These are phyloP conservation scores for Centroberyx gerrardi DNA, from an alignment of 2,797 vertebrate genomes.

Conservation along the genomic window DNA sequence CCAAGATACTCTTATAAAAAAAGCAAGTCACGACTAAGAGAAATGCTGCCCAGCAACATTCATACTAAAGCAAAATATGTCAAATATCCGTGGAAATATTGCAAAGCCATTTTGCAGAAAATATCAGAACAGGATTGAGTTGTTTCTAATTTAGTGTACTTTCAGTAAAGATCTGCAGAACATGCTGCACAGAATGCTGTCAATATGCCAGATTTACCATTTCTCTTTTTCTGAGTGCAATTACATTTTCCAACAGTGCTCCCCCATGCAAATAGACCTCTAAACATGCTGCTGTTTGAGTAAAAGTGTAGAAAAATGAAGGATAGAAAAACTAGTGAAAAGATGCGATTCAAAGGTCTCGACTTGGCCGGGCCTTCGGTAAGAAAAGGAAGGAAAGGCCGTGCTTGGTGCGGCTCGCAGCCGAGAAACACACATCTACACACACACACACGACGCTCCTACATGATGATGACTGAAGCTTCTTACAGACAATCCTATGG, in stretches of 20 bases:
- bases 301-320: constrained; percentile 67
- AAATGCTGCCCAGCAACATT: constrained; percentile 86
- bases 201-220: constrained; percentile 16
- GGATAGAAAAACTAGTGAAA: constrained; percentile 58
- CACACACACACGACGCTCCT: constrained; percentile 23
- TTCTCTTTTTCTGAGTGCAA: constrained; percentile 49
- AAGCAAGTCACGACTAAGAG: constrained; percentile 71
- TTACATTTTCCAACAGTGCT: constrained; percentile 43
- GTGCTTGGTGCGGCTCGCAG: constrained; percentile 41
- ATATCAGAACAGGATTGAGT: constrained; percentile 32
- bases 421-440: constrained; percentile 67
- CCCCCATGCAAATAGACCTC: constrained; percentile 75
- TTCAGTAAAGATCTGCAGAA: constrained; percentile 22
- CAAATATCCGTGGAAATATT: constrained; percentile 56
- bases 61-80: constrained; percentile 65
- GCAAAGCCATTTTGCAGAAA: constrained; percentile 25
- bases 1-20: constrained; percentile 74
- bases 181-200: constrained; percentile 9
- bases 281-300: constrained; percentile 68
- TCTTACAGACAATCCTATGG: constrained; percentile 33
- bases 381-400: constrained; percentile 54
- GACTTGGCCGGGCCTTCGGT: background rate
- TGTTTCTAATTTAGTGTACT: constrained; percentile 26
- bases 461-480: constrained; percentile 12
- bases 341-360: constrained; percentile 1